A percentile compares a stretch with the other conserved stretches of the same genome.
These are phyloP conservation scores for Petrocephalus microphthalmus DNA, from an alignment of 2,113 vertebrate species.

Conservation along the genomic window DNA sequence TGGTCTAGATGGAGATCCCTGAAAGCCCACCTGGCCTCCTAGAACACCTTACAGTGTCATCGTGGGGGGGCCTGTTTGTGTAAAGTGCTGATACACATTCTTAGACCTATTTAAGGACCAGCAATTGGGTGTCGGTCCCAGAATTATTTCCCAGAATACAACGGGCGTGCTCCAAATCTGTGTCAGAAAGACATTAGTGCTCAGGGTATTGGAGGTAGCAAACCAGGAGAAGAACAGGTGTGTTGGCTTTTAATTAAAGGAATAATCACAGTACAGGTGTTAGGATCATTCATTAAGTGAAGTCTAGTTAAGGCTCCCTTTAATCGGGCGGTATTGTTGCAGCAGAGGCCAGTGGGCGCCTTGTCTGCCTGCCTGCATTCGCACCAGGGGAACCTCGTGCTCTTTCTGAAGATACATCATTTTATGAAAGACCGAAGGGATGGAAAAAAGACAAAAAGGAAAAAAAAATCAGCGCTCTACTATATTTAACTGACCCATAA, in stretches of 20 bases:
- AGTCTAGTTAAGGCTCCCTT: constrained; percentile 69
- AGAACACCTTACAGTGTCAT: not conserved
- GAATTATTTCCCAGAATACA: constrained; percentile 23
- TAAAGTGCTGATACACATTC: constrained; percentile 3
- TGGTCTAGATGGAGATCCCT: constrained; percentile 17
- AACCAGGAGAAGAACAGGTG: constrained; percentile 58
- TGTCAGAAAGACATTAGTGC: constrained; percentile 47
- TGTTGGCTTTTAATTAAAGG: constrained; percentile 64
- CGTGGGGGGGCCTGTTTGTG: not conserved
- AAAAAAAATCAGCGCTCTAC: constrained; percentile 65
- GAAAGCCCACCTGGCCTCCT: not conserved
- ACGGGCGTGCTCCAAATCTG: not conserved
- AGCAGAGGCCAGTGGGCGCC: constrained; percentile 48
- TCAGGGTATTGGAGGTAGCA: constrained; percentile 26
- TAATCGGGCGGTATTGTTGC: constrained; percentile 63
- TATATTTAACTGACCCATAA: constrained; percentile 82
- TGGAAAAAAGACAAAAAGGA: constrained; percentile 45
- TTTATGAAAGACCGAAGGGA: constrained; percentile 70
- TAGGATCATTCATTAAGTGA: constrained; percentile 70
- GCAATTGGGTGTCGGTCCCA: constrained; percentile 1
- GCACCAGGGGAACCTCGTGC: constrained; percentile 59
- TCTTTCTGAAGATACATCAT: constrained; percentile 69
- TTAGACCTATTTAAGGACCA: constrained; percentile 6
- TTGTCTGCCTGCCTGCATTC: constrained; percentile 70
- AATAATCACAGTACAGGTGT: constrained; percentile 67